A percentile compares a stretch with the other conserved stretches of the same genome.
Conservation (phyloP, 2,113 vertebrate genomes). For the Sander lucioperca region DNA sequence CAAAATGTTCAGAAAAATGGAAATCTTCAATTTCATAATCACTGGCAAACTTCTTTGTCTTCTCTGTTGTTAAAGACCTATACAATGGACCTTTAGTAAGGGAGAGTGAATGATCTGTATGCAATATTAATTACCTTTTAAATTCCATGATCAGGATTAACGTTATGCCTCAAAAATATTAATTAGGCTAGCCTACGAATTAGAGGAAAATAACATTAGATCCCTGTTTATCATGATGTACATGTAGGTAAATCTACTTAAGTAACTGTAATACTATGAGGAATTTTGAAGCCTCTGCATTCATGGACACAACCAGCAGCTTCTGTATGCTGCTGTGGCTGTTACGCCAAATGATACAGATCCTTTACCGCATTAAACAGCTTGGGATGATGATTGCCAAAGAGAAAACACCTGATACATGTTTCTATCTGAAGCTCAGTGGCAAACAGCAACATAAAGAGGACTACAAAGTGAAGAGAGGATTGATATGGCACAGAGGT, state of each 20-base stretch:
- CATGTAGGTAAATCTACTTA: background rate
- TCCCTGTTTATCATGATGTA: background rate
- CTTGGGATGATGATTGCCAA: background rate
- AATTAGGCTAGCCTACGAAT: background rate
- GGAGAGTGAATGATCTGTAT: background rate
- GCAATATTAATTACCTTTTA: no score
- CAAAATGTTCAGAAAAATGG: background rate
- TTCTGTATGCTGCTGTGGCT: constrained; percentile 12
- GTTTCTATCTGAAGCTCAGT: background rate
- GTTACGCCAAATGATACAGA: background rate
- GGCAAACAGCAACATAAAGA: constrained; percentile 21
- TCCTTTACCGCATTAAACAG: constrained; percentile 19
- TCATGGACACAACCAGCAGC: constrained; percentile 6
- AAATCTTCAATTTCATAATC: background rate
- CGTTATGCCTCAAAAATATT: background rate
- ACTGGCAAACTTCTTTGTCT: background rate
- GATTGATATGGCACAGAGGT: constrained; percentile 20
- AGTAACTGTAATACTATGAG: background rate
- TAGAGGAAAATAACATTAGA: background rate
- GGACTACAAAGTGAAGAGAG: constrained; percentile 18
- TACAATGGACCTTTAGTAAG: background rate
- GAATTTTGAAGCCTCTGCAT: constrained; percentile 4
- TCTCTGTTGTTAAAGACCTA: background rate
- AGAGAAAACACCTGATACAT: background rate
- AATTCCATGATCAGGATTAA: background rate